Evolutionary conservation across 2,888 invertebrate genomes (phyloP).

Genomic region (Andrena fulva): DNA sequence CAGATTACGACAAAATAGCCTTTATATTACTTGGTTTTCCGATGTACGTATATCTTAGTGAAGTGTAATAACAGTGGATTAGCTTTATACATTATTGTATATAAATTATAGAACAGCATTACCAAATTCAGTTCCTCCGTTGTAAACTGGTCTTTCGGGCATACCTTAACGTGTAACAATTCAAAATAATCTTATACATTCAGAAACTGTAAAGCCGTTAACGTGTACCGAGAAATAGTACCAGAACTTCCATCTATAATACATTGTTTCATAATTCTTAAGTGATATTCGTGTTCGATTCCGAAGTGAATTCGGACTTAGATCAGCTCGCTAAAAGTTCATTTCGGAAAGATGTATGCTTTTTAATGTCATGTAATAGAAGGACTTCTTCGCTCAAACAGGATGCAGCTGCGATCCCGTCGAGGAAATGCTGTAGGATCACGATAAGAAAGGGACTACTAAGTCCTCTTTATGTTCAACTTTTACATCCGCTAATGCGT

Average conservation of each 20-base stretch:
- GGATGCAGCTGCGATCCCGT: conserved; percentile 41
- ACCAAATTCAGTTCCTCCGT: conserved; percentile 35
- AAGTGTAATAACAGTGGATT: conserved; percentile 57
- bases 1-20: conserved; percentile 60
- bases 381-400: conserved; percentile 57
- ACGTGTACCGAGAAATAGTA: conserved; percentile 46
- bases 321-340: conserved; percentile 45
- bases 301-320: conserved; percentile 50
- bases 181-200: conserved; percentile 49
- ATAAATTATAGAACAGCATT: conserved; percentile 46
- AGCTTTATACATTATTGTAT: conserved; percentile 58
- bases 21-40: conserved; percentile 23
- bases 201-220: conserved; percentile 55
- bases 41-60: conserved; percentile 32
- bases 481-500: conserved; percentile 91
- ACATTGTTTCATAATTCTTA: conserved; percentile 49
- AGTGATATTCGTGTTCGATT: conserved; percentile 46
- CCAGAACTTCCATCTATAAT: conserved; percentile 53
- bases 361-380: conserved; percentile 32
- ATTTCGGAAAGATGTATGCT: conserved; percentile 45
- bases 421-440: conserved; percentile 71
- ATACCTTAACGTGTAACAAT: conserved; percentile 42
- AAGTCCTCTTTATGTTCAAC: conserved; percentile 95
- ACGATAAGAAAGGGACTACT: conserved; percentile 92
- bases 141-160: conserved; percentile 34